Evolutionary conservation across 2,113 vertebrate species (phyloP), one percentile per base, ranked within the genome.

Genomic region (Triplophysa rosa): DNA sequence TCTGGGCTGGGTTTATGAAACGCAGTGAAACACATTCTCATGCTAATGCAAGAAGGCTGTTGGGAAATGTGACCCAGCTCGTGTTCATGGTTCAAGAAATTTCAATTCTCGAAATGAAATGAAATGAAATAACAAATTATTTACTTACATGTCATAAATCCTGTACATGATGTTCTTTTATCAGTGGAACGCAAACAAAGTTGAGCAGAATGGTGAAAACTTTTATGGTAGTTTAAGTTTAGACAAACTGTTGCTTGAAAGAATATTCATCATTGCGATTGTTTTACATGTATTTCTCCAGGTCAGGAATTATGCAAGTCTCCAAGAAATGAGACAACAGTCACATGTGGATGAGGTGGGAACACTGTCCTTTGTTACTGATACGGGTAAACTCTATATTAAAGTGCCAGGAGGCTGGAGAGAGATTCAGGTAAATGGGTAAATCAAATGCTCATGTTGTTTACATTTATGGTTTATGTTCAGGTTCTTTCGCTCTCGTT

Each of bases 361-460:
- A 13, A 94, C 94, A 0, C 80, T 99, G 77, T 87, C 91, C 58
- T 96, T 93, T 11, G 89, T 98, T 75, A 91, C 86, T 3, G 91
- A 92, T 67, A 94, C 91, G 40, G 88, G 93, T 8, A 95, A 95
- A 69, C 92, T 98, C 29, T 98, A 94, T 82, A 88, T 98, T 58
- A 96, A 96, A 14, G 96, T 98, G 67, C 85, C 80, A 81, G 93
- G 93, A 56, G 97, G 97, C 26, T 99, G 97, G 97, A 97, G 94
- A 86, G 96, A 97, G 85, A 82, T 99, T 59, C 95, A 96, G 95
- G 96, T 98, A 85, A 87, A 37, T 19, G 29, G 12, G 21, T 12
- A 11, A 9, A 58, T 2, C 54, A 21, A 7, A 21, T 58, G n/a
- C 6, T 7, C 16, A 7, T 17, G 17, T 58, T 21, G 19, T 58